Percentiles rank a stretch among this genome's conserved stretches.
phyloP scores from a whole-genome alignment of 2,113 vertebrate genomes.

The Chloroceryle aenea region DNA sequence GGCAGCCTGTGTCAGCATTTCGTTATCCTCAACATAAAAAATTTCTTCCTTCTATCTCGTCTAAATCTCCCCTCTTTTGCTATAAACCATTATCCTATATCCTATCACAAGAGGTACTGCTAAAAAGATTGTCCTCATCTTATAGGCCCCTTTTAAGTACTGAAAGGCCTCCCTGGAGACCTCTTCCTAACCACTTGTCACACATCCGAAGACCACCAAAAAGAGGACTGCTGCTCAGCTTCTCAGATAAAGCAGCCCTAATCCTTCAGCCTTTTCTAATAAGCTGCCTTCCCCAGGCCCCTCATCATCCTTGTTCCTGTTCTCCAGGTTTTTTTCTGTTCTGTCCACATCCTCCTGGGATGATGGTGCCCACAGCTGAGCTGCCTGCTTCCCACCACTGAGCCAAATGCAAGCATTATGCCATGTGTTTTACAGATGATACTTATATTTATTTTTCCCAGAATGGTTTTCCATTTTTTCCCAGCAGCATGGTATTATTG shows the following conservation, averaged over 20 bases:
- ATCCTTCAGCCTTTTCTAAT: background rate
- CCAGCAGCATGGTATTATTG: slow-evolving; percentile 41
- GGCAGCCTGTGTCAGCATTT: background rate
- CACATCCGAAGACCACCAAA: background rate
- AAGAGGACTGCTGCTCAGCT: background rate
- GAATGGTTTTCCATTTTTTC: slow-evolving; percentile 26
- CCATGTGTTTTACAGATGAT: slow-evolving; percentile 52
- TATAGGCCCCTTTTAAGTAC: background rate
- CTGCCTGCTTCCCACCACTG: fast-evolving
- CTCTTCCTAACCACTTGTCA: background rate
- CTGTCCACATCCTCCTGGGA: background rate
- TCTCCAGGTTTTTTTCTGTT: background rate
- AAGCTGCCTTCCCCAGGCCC: background rate
- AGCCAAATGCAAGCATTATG: fast-evolving
- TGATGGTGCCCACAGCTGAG: slow-evolving; percentile 9
- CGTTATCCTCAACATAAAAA: background rate
- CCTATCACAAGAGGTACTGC: background rate
- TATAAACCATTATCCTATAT: background rate
- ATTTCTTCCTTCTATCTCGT: background rate
- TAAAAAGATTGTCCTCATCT: background rate
- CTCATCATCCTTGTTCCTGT: background rate
- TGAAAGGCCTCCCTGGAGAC: background rate
- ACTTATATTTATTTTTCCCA: slow-evolving; percentile 16
- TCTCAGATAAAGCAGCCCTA: background rate
- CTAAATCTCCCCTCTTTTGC: background rate